phyloP scores from a whole-genome alignment of 2,797 vertebrate genomes.

The Cirrhinus molitorella region DNA sequence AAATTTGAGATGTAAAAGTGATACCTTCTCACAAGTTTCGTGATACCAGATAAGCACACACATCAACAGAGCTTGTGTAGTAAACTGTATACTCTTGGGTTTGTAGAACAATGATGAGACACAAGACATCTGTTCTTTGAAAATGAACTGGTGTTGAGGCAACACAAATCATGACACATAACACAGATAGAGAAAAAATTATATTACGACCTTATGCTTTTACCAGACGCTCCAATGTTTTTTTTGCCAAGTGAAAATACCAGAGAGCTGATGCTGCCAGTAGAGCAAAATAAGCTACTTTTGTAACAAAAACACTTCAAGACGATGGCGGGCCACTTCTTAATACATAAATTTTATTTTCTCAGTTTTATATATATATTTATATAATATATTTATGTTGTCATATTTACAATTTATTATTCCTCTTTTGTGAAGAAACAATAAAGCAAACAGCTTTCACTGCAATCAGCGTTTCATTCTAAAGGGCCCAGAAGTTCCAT shows the following conservation, averaged over 20 bases:
- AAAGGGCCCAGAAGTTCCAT: slow-evolving; percentile 71
- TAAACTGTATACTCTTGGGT: background rate
- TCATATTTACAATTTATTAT: slow-evolving; percentile 84
- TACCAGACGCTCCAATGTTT: background rate
- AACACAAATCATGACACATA: background rate
- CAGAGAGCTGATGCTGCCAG: no score
- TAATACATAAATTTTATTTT: slow-evolving; percentile 85
- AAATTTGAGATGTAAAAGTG: background rate
- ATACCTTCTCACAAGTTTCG: background rate
- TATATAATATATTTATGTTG: slow-evolving; percentile 75
- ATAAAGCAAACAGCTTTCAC: slow-evolving; percentile 79
- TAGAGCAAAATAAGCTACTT: no score
- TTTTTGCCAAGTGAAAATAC: background rate
- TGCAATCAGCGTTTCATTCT: slow-evolving; percentile 85
- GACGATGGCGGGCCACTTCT: slow-evolving; percentile 56
- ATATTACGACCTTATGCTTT: background rate
- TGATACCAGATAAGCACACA: background rate
- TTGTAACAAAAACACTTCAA: slow-evolving; percentile 14
- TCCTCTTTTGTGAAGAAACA: slow-evolving; percentile 79
- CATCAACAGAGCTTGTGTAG: background rate
- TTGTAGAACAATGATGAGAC: background rate
- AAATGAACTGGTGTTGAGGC: background rate
- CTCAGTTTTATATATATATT: slow-evolving; percentile 75
- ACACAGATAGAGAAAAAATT: background rate
- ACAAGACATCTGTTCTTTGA: background rate